Conservation (phyloP, 1,140 invertebrate species). For the Microvelia longipes region DNA sequence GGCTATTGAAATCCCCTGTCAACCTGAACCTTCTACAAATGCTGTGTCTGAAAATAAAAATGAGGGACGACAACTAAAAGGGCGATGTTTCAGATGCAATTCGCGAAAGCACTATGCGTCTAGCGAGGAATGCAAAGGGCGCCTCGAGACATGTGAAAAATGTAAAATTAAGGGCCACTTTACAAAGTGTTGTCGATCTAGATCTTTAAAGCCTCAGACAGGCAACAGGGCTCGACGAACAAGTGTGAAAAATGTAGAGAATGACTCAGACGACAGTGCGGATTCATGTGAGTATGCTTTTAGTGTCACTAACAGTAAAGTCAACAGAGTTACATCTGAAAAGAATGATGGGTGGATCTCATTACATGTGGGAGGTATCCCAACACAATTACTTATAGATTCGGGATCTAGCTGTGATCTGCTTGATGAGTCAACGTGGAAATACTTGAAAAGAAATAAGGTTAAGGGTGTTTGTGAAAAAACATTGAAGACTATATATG, state of each 20-base stretch:
- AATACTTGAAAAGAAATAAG: background rate
- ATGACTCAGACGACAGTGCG: no score
- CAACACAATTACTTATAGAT: background rate
- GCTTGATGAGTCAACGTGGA: background rate
- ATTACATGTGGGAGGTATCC: background rate
- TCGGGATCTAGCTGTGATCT: background rate
- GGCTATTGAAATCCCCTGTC: background rate
- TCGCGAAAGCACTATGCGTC: background rate
- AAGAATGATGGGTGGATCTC: background rate
- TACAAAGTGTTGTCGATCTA: background rate
- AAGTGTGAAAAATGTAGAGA: background rate
- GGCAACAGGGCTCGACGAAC: background rate
- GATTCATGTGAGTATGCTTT: no score
- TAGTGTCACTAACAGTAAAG: no score
- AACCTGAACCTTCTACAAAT: background rate
- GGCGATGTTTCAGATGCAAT: background rate
- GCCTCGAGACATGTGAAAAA: background rate
- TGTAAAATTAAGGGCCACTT: background rate
- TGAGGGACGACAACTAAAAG: background rate
- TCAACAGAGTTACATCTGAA: no score
- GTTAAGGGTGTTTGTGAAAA: background rate
- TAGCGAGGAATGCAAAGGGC: background rate
- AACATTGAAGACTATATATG: background rate
- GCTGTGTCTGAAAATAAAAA: background rate
- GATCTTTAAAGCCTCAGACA: background rate